These are phyloP conservation scores for Mormyrus lacerda DNA, from an alignment of 2,113 vertebrate species.

Conservation along the genomic window DNA sequence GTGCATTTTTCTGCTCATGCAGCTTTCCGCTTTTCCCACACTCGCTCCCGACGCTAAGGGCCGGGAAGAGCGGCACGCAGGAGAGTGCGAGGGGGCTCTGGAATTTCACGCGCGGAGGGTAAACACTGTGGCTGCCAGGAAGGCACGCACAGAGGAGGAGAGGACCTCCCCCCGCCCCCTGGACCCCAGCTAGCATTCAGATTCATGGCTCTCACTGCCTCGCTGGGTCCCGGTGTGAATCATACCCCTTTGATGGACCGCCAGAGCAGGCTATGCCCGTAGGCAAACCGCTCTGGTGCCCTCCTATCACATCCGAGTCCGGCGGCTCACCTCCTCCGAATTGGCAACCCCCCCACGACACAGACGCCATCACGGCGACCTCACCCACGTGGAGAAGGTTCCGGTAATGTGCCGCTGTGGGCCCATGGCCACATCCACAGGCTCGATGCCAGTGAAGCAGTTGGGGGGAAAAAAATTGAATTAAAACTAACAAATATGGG, in stretches of 20 bases:
- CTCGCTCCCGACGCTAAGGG: constrained; percentile 86
- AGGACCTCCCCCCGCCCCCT: background rate
- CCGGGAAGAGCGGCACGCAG: constrained; percentile 83
- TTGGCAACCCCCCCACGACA: background rate
- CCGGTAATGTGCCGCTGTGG: background rate
- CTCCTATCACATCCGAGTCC: background rate
- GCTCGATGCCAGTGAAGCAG: background rate
- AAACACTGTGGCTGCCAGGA: constrained; percentile 73
- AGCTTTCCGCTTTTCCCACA: constrained; percentile 97
- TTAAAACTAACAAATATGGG: constrained; percentile 17
- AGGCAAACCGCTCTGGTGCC: background rate
- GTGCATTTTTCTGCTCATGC: constrained; percentile 75
- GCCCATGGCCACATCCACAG: background rate
- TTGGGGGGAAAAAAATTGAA: background rate
- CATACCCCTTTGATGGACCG: background rate
- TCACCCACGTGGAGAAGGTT: background rate
- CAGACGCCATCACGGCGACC: background rate
- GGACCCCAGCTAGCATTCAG: background rate
- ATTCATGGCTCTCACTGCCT: background rate
- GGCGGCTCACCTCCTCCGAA: background rate
- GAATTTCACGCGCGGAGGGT: constrained; percentile 79
- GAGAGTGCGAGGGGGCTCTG: constrained; percentile 76
- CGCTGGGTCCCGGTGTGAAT: background rate
- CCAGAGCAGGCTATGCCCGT: background rate
- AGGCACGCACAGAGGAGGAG: constrained; percentile 54